A percentile compares a stretch with the other conserved stretches of the same genome.
Evolutionary conservation across 2,888 invertebrate genomes (phyloP).

Genomic region (Lasioglossum pauxillum): DNA sequence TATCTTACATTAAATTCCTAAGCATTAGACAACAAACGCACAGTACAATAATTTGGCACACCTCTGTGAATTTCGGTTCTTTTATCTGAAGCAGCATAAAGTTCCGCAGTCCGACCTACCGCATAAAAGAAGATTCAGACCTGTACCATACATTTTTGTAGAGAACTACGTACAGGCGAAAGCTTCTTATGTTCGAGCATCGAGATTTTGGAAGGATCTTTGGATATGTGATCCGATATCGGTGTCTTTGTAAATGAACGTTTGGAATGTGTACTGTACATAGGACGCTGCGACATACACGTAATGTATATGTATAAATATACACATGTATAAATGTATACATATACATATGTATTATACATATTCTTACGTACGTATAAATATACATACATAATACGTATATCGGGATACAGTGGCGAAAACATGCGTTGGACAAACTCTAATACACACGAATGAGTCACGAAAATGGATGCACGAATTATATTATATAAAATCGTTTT

Average conservation of each 20-base stretch:
- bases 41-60: constrained; percentile 6
- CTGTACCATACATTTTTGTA: constrained; percentile 6
- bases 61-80: neutral
- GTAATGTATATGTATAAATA: neutral
- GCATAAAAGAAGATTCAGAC: constrained; percentile 23
- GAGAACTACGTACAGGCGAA: constrained; percentile 13
- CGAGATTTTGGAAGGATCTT: constrained; percentile 5
- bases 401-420: constrained; percentile 5
- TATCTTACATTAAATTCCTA: constrained; percentile 2
- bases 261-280: constrained; percentile 50
- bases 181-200: constrained; percentile 7
- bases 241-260: constrained; percentile 9
- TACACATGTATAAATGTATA: no score
- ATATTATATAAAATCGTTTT: constrained; percentile 54
- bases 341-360: no score
- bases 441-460: constrained; percentile 26
- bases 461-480: constrained; percentile 43
- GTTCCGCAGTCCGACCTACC: constrained; percentile 1
- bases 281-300: constrained; percentile 20
- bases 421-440: constrained; percentile 20
- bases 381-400: constrained; percentile 7
- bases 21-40: neutral
- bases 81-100: neutral
- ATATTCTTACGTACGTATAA: no score
- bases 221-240: constrained; percentile 13